These are phyloP conservation scores for Hirtodrosophila alboralis DNA, from an alignment of 2,888 invertebrate species.

Conservation along the genomic window DNA sequence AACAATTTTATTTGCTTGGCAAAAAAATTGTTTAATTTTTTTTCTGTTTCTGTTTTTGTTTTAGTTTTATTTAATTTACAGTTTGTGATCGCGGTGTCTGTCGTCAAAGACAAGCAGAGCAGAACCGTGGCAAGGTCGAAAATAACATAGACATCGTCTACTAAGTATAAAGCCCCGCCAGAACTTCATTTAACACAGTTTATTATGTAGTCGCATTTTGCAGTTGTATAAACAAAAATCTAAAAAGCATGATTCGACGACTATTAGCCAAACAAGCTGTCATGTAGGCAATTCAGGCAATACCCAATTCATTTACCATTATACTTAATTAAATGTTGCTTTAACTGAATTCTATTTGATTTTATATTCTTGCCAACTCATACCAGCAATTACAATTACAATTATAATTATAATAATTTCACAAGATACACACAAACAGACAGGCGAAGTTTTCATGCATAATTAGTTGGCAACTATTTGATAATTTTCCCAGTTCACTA, in stretches of 20 bases:
- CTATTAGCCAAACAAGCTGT: conserved; percentile 48
- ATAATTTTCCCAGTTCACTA: conserved; percentile 1
- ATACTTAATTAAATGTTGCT: conserved; percentile 35
- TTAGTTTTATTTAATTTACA: conserved; percentile 34
- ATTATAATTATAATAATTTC: conserved; percentile 40
- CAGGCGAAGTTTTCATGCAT: conserved; percentile 67
- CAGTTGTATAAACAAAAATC: conserved; percentile 63
- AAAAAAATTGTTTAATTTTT: no score
- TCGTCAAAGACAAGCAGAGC: conserved; percentile 69
- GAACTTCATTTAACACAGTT: conserved; percentile 67
- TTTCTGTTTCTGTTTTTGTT: no score
- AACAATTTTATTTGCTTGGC: no score
- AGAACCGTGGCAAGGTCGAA: conserved; percentile 65
- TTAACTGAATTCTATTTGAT: conserved; percentile 1
- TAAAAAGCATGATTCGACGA: conserved; percentile 7
- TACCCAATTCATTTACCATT: conserved; percentile 1
- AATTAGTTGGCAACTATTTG: conserved; percentile 50
- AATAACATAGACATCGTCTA: not conserved
- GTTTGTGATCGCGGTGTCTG: conserved; percentile 32
- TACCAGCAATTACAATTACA: conserved; percentile 29
- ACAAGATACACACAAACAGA: no score
- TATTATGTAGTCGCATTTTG: conserved; percentile 31
- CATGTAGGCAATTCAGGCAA: conserved; percentile 12
- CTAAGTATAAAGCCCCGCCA: conserved; percentile 27
- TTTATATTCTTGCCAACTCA: not conserved